Evolutionary conservation across 1,140 invertebrate species (phyloP).

Genomic region (Aphis gossypii): DNA sequence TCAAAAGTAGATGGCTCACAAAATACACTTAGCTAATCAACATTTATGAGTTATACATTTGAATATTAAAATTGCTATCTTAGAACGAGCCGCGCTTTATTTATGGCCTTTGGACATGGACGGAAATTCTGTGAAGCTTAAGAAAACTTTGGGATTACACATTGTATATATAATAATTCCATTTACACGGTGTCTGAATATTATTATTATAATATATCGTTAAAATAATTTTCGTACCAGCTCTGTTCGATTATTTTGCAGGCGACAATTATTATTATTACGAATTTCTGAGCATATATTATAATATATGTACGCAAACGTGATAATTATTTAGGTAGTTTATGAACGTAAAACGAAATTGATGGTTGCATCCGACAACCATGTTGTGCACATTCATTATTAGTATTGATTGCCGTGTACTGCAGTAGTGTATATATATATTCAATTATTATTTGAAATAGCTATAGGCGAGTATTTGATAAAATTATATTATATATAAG

Average conservation of each 20-base stretch:
- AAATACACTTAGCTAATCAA: constrained; percentile 39
- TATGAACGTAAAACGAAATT: neutral
- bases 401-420: neutral
- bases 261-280: neutral
- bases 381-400: neutral
- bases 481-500: neutral
- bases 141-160: neutral
- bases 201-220: neutral
- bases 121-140: neutral
- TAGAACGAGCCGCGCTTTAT: neutral
- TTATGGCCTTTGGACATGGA: neutral
- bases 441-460: neutral
- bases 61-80: constrained; percentile 33
- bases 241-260: neutral
- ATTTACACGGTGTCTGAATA: neutral
- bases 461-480: neutral
- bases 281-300: neutral
- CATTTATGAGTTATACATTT: neutral
- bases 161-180: neutral
- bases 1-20: constrained; percentile 6
- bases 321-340: neutral
- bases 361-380: neutral
- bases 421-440: neutral
- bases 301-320: neutral
- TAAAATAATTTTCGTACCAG: neutral